Conservation (phyloP, 2,113 vertebrate genomes). For the Neopipo cinnamomea region DNA sequence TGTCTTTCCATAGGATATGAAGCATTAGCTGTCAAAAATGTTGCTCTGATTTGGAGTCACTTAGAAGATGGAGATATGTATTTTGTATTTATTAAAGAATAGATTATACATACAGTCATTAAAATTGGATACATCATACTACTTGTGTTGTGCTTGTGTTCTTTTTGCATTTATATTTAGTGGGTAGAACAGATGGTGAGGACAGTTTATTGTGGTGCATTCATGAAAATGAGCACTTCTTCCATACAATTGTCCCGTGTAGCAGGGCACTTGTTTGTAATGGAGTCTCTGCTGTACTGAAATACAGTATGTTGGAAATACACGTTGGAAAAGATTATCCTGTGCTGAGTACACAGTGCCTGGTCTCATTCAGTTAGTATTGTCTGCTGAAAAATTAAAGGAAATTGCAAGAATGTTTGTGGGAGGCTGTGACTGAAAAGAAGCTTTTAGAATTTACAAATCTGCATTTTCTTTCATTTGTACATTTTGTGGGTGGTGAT, state of each 20-base stretch:
- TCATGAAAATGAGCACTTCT: conserved; percentile 35
- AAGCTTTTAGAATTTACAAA: neutral
- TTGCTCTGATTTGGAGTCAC: neutral
- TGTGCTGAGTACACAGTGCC: neutral
- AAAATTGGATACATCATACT: neutral
- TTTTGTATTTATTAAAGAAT: conserved; percentile 3
- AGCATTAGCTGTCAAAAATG: neutral
- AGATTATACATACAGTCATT: neutral
- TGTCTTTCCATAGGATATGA: neutral
- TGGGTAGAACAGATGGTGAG: conserved; percentile 28
- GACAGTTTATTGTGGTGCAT: conserved; percentile 10
- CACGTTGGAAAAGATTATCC: neutral
- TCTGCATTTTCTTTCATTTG: neutral
- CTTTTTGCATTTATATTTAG: conserved; percentile 13
- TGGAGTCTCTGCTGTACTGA: neutral
- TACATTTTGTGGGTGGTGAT: neutral
- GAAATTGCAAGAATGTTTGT: neutral
- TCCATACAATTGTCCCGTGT: neutral
- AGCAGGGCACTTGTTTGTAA: conserved; percentile 3
- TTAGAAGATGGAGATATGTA: neutral
- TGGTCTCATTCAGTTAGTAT: neutral
- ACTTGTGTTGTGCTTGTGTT: neutral
- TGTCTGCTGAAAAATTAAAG: neutral
- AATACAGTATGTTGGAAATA: neutral
- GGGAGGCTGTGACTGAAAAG: neutral